These are phyloP conservation scores for Tapirus terrestris DNA, from an alignment of 2,113 vertebrate species.

Conservation along the genomic window DNA sequence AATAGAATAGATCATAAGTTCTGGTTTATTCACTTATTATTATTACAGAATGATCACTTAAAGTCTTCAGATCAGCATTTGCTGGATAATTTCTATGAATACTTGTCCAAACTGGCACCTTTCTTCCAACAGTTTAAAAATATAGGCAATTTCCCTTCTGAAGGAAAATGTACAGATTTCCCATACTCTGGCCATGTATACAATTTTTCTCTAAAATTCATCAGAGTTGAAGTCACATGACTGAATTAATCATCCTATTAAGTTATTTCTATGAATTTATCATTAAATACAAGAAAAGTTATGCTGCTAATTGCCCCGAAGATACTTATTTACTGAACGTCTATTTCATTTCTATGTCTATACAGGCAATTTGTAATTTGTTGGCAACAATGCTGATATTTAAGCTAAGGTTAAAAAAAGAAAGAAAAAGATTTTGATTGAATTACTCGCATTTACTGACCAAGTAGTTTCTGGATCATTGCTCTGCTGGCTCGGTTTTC, in stretches of 20 bases:
- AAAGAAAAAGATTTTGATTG: background rate
- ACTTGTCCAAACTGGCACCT: background rate
- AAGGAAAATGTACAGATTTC: background rate
- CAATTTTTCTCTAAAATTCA: background rate
- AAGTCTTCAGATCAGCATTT: background rate
- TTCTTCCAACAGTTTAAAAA: background rate
- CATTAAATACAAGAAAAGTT: background rate
- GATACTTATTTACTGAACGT: background rate
- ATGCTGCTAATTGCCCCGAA: background rate
- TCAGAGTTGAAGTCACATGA: background rate
- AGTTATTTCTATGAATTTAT: background rate
- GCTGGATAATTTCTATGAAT: background rate
- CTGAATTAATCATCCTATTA: background rate
- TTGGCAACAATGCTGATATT: background rate
- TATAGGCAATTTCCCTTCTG: background rate
- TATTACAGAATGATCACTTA: background rate
- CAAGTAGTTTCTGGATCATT: background rate
- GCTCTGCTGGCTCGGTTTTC: fast-evolving
- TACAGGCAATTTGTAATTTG: background rate
- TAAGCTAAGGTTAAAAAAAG: background rate
- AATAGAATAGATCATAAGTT: background rate
- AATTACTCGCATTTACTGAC: background rate
- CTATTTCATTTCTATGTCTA: background rate
- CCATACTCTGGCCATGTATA: background rate
- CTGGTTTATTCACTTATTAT: background rate